phyloP scores from a whole-genome alignment of 1,140 invertebrate genomes.

The Zophobas morio region DNA sequence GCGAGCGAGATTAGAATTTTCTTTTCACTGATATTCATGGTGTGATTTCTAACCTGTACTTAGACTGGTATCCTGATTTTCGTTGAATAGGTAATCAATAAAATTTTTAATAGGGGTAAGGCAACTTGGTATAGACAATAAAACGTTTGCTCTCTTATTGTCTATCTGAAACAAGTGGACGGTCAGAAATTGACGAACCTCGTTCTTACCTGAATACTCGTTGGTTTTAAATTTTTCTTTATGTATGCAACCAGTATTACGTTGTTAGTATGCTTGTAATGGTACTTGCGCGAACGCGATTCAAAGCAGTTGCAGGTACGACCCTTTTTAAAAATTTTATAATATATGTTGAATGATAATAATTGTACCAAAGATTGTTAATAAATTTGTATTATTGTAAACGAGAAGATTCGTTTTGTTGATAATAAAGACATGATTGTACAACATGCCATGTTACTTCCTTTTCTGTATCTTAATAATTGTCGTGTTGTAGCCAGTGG shows the following conservation, averaged over 20 bases:
- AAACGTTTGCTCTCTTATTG: constrained; percentile 40
- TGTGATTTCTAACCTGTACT: constrained; percentile 48
- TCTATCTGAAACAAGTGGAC: constrained; percentile 3
- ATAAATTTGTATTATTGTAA: constrained; percentile 43
- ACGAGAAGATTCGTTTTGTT: constrained; percentile 25
- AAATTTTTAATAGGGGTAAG: constrained; percentile 46
- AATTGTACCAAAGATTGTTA: constrained; percentile 57
- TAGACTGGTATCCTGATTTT: constrained; percentile 44
- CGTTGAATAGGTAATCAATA: constrained; percentile 34
- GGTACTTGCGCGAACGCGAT: background rate
- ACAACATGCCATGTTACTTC: constrained; percentile 40
- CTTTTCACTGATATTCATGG: constrained; percentile 35
- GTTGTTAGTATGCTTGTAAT: constrained; percentile 21
- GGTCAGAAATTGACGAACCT: constrained; percentile 35
- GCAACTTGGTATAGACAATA: constrained; percentile 45
- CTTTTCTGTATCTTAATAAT: constrained; percentile 55
- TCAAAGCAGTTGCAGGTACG: background rate
- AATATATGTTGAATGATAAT: constrained; percentile 46
- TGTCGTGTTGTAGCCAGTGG: constrained; percentile 56
- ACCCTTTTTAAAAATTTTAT: constrained; percentile 50
- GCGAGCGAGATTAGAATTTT: constrained; percentile 61
- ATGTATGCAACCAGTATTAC: constrained; percentile 31
- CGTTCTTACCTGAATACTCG: constrained; percentile 40
- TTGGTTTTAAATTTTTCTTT: constrained; percentile 45
- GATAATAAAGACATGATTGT: constrained; percentile 31